Evolutionary conservation across 2,113 vertebrate genomes (phyloP).

Genomic region (Sinocyclocheilus maitianheensis): DNA sequence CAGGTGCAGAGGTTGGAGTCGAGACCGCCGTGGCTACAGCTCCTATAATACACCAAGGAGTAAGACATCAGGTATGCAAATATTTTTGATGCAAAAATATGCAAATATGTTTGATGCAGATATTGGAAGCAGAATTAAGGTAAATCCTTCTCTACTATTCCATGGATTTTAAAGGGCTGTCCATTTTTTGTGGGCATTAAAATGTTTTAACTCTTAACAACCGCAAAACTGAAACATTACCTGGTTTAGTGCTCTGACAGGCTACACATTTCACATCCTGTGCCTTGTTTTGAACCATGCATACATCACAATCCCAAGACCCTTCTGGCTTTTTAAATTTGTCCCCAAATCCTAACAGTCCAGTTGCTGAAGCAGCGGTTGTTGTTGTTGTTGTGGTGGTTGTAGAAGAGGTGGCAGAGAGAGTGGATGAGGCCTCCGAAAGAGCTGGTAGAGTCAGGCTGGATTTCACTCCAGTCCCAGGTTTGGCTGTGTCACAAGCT

Average conservation of each 20-base stretch:
- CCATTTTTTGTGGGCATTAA: not conserved
- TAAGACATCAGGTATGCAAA: not conserved
- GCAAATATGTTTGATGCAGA: too few species aligned
- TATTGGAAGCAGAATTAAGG: too few species aligned
- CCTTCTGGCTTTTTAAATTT: conserved; percentile 90
- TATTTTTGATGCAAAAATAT: too few species aligned
- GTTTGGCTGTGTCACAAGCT: conserved; percentile 93
- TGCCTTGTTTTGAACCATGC: conserved; percentile 86
- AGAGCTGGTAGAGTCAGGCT: conserved; percentile 75
- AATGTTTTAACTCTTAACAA: not conserved
- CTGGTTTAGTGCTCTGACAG: conserved; percentile 87
- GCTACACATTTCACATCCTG: conserved; percentile 87
- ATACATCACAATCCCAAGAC: conserved; percentile 88
- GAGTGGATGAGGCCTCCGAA: conserved; percentile 7
- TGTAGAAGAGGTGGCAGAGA: conserved; percentile 49
- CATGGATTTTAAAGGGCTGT: too few species aligned
- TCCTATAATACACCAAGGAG: conserved; percentile 43
- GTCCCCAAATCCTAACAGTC: conserved; percentile 83
- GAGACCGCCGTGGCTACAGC: conserved; percentile 19
- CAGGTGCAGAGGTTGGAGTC: conserved; percentile 56
- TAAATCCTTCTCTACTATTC: too few species aligned
- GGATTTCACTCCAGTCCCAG: conserved; percentile 88
- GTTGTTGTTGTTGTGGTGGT: conserved; percentile 56
- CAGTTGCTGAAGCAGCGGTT: conserved; percentile 50
- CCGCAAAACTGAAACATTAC: conserved; percentile 52